These are phyloP conservation scores for Melikaiella ostensackeni DNA, from an alignment of 2,888 invertebrate genomes.

Conservation along the genomic window DNA sequence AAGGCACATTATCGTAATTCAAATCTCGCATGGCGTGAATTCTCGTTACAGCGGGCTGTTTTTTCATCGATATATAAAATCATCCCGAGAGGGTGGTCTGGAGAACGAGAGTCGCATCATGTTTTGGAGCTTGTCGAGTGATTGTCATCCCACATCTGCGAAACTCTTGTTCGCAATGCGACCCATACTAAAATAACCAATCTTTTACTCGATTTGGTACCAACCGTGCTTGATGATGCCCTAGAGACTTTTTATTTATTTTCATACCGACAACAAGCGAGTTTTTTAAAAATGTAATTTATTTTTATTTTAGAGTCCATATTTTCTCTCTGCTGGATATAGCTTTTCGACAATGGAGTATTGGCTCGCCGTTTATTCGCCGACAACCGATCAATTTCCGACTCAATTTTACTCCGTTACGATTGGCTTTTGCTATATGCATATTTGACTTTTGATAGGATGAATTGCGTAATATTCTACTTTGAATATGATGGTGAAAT, in stretches of 20 bases:
- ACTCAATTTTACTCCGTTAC: background rate
- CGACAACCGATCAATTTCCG: constrained; percentile 23
- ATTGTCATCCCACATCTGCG: constrained; percentile 3
- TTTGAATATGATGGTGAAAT: background rate
- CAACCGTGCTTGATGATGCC: constrained; percentile 30
- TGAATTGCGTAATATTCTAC: background rate
- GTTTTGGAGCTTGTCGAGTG: constrained; percentile 25
- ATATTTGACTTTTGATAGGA: constrained; percentile 23
- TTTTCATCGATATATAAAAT: constrained; percentile 27
- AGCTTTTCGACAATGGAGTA: constrained; percentile 7
- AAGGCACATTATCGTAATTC: constrained; percentile 4
- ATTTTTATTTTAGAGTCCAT: background rate
- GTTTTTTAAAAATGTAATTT: constrained; percentile 27
- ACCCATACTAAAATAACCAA: constrained; percentile 19
- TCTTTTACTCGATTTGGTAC: constrained; percentile 26
- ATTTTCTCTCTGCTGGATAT: constrained; percentile 8
- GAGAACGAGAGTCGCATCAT: constrained; percentile 31
- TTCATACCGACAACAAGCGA: constrained; percentile 16
- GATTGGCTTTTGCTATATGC: background rate
- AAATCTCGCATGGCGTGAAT: constrained; percentile 22
- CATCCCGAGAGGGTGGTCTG: constrained; percentile 9
- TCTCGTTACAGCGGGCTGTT: background rate
- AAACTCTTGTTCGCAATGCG: background rate
- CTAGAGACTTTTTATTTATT: constrained; percentile 36
- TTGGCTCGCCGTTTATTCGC: background rate